Base-by-base conservation (phyloP, 1,140 invertebrate species). In the Zaprionus ghesquierei region DNA sequence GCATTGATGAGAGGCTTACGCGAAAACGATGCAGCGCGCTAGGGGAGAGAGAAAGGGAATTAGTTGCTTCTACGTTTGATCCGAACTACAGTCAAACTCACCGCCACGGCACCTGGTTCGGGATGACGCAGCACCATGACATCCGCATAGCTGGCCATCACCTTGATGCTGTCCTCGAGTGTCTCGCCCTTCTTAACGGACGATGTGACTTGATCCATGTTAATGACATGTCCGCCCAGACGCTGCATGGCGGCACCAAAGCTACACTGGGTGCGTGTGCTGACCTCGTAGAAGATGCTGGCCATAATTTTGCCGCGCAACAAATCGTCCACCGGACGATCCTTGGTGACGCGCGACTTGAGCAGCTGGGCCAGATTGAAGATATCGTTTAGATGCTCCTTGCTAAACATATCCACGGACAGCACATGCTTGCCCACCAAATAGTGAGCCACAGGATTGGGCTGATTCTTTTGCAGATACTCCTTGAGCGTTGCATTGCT, bases 101-200 rank as follows among this genome's bases (percentile, higher is more conserved):
- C 97, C 60, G 94, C 90, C 25, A 98, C 97, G 46, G 98, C 98
- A n/a, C 97, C 98, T 6, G 96, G 96, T 85, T 97, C 94, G 0
- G 98, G 98, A 94, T 99, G 98, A 66, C 99, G 93, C 12, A 99
- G 92, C 1, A 99, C 98, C 23, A 99, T 94, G 9, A 99, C 95
- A 93, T 99, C 98, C 18, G 96, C 94, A 91, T 98, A 98, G 51
- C 96, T 95, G 46, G 96, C 95, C 96, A 98, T 97, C 13, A 97
- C 94, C 10, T 95, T 93, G 20, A 98, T 95, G 59, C 97, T 96
- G 92, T 98, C 97, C 94, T 99, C 97, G 12, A 99, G 93, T 15
- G 96, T 96, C 94, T 99, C 99, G 53, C 99, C 99, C 93, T 99
- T 99, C 90, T 98, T 96, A 10, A 97, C 96, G 0, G 98, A 99